A percentile compares a stretch with the other conserved stretches of the same genome.
phyloP scores from a whole-genome alignment of 2,888 invertebrate species.

The Athetis lepigone region DNA sequence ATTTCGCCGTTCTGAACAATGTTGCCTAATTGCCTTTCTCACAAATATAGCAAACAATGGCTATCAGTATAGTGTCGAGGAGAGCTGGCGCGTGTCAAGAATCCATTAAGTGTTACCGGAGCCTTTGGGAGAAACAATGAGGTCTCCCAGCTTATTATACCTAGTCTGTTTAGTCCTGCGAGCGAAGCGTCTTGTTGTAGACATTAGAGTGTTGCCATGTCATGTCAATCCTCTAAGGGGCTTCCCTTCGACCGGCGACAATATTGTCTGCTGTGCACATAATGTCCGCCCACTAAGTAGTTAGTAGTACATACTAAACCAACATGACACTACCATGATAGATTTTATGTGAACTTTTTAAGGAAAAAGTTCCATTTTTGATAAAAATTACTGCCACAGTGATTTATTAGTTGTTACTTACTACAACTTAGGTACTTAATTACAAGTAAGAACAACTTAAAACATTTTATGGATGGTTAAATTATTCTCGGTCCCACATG shows the following conservation, averaged over 20 bases:
- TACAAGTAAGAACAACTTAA: too few species aligned
- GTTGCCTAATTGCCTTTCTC: constrained; percentile 57
- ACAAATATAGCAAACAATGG: constrained; percentile 60
- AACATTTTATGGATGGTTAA: neutral
- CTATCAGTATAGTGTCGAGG: constrained; percentile 53
- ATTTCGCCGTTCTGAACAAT: constrained; percentile 48
- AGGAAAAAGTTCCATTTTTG: neutral
- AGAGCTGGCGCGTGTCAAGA: constrained; percentile 62
- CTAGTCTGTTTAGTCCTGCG: constrained; percentile 39
- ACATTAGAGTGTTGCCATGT: constrained; percentile 51
- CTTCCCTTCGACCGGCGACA: constrained; percentile 32
- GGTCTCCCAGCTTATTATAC: constrained; percentile 36
- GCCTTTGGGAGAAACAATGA: constrained; percentile 62
- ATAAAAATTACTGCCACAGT: neutral
- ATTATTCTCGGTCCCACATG: neutral
- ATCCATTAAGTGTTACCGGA: constrained; percentile 68
- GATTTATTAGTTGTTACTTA: neutral
- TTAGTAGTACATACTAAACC: too few species aligned
- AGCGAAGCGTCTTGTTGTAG: constrained; percentile 44
- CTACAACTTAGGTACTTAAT: neutral
- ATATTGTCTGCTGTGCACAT: constrained; percentile 16
- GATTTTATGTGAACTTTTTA: neutral
- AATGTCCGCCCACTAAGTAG: constrained; percentile 6
- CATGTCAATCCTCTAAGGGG: constrained; percentile 57
- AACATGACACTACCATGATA: constrained; percentile 5